phyloP scores from a whole-genome alignment of 2,797 vertebrate species.

The Ibycter americanus region DNA sequence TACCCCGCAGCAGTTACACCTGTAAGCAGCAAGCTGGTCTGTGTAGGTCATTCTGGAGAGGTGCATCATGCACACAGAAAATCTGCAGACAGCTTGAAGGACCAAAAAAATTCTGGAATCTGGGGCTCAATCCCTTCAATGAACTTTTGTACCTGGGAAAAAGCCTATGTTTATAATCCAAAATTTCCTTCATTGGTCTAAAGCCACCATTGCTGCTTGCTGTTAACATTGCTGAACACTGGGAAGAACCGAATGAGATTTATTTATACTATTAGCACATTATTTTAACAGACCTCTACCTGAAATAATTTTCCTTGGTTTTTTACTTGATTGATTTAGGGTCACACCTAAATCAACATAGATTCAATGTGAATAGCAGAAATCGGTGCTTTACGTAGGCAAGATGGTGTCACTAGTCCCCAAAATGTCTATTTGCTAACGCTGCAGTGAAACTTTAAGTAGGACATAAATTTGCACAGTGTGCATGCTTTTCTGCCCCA shows the following conservation, averaged over 20 bases:
- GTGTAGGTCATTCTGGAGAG: background rate
- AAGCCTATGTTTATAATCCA: slow-evolving; percentile 33
- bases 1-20: background rate
- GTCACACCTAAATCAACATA: background rate
- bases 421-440: background rate
- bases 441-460: background rate
- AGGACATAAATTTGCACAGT: background rate
- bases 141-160: background rate
- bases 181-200: background rate
- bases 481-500: background rate
- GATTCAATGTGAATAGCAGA: background rate
- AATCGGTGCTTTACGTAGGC: background rate
- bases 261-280: background rate
- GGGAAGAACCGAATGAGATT: background rate
- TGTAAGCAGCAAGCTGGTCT: background rate
- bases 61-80: background rate
- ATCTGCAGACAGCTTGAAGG: background rate
- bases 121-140: background rate
- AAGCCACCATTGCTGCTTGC: background rate
- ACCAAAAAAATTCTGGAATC: background rate
- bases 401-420: background rate
- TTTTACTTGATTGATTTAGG: background rate
- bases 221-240: background rate
- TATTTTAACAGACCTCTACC: background rate
- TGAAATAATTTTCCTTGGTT: background rate